Base-by-base conservation (phyloP, 2,888 invertebrate genomes). In the Lymantria monacha region DNA sequence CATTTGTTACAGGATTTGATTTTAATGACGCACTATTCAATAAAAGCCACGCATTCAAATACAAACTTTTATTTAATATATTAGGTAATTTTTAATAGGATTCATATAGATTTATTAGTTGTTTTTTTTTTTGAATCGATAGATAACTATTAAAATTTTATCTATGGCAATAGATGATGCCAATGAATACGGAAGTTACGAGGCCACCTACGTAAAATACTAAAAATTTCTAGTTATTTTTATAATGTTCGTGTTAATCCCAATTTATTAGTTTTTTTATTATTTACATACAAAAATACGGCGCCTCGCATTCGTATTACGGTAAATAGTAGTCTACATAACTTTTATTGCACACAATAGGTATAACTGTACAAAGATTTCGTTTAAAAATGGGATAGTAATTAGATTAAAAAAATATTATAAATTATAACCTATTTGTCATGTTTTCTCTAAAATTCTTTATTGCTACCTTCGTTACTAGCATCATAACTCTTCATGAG, bases 1-100 rank as follows among this genome's bases (percentile, higher is more conserved):
- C 72, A 73, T 79, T 85, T 76, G 78, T 87, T 80, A 83, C 59
- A 66, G 81, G 82, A 83, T 88, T 87, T 82, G 72, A 76, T 83
- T 85, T 87, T 87, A 85, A 87, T 85, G 85, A 81, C 57, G 61
- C 44, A 5, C 69, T 22, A 73, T 76, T 78, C 59, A 73, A 53
- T 53, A 13, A 58, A 43, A 49, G 44, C 53, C 48, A 44, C 58
- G 65, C 64, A 67, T 77, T 74, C 69, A 69, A 49, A 55, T 66
- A 69, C 69, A 61, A 72, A 64, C 59, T 66, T 22, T 22, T 66
- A 63, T 69, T 69, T 71, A 74, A 80, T 81, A 76, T 79, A 79
- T 81, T 76, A 64, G 76, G 79, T 85, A 79, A 80, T 84, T 83
- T 78, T 79, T 82, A 78, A 79, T 78, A 68, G 74, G 72, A 76